Conservation (phyloP, 2,888 invertebrate species). For the Kryphioiulus occultus region DNA sequence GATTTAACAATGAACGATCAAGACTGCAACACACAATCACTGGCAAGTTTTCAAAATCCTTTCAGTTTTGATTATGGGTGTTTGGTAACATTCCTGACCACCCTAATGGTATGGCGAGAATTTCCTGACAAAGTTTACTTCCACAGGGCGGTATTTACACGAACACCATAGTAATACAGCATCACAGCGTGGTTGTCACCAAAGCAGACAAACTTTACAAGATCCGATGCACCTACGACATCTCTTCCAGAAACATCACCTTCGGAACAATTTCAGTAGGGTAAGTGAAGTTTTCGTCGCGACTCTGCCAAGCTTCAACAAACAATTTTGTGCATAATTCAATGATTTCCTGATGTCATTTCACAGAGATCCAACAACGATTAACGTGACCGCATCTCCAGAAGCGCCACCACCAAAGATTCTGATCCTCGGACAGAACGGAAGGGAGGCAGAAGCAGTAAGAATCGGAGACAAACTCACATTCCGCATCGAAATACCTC, state of each 20-base stretch:
- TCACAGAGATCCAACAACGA: constrained; percentile 89
- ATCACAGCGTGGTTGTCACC: constrained; percentile 95
- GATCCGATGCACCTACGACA: constrained; percentile 94
- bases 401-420: constrained; percentile 94
- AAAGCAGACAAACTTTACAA: constrained; percentile 97
- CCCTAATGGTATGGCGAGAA: constrained; percentile 9
- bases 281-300: constrained; percentile 63
- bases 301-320: neutral
- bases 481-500: constrained; percentile 94
- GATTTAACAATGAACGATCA: constrained; percentile 93
- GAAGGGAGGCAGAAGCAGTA: constrained; percentile 91
- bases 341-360: neutral
- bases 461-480: constrained; percentile 93
- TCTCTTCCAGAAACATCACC: constrained; percentile 94
- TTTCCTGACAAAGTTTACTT: constrained; percentile 58
- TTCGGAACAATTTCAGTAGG: constrained; percentile 98
- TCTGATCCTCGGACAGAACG: constrained; percentile 84
- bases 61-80: no score
- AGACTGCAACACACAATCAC: constrained; percentile 94
- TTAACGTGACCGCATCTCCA: constrained; percentile 92
- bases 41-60: constrained; percentile 72
- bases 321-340: neutral
- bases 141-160: constrained; percentile 88
- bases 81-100: neutral
- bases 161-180: constrained; percentile 92